These are phyloP conservation scores for Eulithis prunata DNA, from an alignment of 2,888 invertebrate species.

Conservation along the genomic window DNA sequence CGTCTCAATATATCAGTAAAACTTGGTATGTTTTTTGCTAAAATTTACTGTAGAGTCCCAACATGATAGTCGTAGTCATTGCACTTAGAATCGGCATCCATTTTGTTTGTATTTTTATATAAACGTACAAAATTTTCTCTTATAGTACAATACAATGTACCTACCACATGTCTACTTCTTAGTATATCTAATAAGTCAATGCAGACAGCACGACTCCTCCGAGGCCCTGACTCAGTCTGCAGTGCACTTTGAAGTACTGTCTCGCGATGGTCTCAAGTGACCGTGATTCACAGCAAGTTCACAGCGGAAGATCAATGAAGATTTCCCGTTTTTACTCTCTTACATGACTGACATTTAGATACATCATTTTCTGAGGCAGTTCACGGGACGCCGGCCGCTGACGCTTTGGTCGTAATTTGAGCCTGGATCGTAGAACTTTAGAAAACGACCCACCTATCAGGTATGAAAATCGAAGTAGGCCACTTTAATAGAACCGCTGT, in stretches of 20 bases:
- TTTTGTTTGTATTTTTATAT: too few relatives aligned
- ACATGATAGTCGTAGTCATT: too few relatives aligned
- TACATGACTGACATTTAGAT: too few relatives aligned
- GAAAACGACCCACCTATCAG: conserved; percentile 6
- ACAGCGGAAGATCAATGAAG: conserved; percentile 23
- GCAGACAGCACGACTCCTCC: conserved; percentile 71
- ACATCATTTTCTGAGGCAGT: too few relatives aligned
- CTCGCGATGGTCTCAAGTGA: conserved; percentile 55
- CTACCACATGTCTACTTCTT: too few relatives aligned
- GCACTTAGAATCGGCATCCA: too few relatives aligned
- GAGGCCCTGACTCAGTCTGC: conserved; percentile 47
- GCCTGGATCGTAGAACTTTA: neutral
- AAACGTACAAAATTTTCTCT: too few relatives aligned
- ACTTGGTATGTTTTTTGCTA: too few relatives aligned
- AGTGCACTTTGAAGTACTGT: conserved; percentile 60
- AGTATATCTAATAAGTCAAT: conserved; percentile 7
- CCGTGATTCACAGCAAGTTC: conserved; percentile 43
- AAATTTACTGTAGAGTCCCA: too few relatives aligned
- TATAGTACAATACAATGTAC: neutral
- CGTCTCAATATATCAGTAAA: too few relatives aligned
- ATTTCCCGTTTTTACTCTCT: conserved; percentile 4
- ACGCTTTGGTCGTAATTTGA: neutral
- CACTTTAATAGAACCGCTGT: conserved; percentile 32
- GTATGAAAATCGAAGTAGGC: conserved; percentile 9
- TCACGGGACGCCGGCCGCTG: too few relatives aligned